Base-by-base conservation (phyloP, 2,888 invertebrate species). In the Onthophagus sagittarius region DNA sequence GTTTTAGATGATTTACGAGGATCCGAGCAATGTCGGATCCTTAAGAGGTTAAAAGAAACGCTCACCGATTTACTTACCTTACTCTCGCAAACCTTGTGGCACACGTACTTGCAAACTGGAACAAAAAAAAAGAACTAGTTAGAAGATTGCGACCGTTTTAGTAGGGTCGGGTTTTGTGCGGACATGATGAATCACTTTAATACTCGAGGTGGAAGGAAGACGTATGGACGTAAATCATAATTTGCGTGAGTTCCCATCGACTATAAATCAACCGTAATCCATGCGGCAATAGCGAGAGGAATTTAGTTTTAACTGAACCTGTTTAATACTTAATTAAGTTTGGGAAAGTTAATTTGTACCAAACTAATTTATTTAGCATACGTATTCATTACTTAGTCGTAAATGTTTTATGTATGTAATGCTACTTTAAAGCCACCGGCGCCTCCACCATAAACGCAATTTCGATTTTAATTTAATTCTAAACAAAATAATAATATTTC, bases 61-160 rank as follows among this genome's bases (percentile, higher is more conserved):
- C 39, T 11, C 23, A 3, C 14, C 23, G 64, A 2, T 63, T 31
- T 62, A 80, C 91, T 87, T 87, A 93, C 93, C 91, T 93, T 93
- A 83, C 89, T 91, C 85, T 93, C 92, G 87, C 93, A 93, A 76
- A 90, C 87, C 84, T 91, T 90, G 86, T 93, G 93, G 84, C 93
- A 93, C 82, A 92, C 91, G 87, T 92, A 93, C 88, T 93, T 93
- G 89, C 93, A 93, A 77, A 93, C 93, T 93, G 92, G 82, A 92
- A 92, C 86, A 88, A 87, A 84, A 82, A 84, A 82, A 83, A 78
- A 76, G 74, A 74, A 53, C 9, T 53, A 9, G 39, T 53, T 53
- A 53, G 39, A 53, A 53, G 39, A 53, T 53, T 53, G 39, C 39
- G 39, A 53, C 39, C 39, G 39, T 53, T 53, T 7, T 7, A 9